Evolutionary conservation across 1,140 invertebrate species (phyloP).

Genomic region (Drosophila serrata): DNA sequence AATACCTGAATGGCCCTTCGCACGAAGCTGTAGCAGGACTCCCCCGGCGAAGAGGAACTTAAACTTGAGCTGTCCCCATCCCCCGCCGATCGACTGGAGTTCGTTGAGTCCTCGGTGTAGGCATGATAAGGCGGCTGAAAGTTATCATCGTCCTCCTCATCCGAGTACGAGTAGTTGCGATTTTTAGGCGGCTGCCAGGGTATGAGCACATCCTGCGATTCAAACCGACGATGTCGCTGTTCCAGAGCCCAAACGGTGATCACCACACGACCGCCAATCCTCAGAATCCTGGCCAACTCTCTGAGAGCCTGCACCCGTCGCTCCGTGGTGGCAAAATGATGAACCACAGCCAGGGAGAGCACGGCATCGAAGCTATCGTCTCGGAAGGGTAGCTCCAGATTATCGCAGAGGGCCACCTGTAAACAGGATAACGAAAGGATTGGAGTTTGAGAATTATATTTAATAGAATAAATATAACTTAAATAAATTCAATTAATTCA

Average conservation of each 20-base stretch:
- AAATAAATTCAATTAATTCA: not conserved
- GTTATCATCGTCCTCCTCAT: conserved; percentile 83
- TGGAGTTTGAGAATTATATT: not conserved
- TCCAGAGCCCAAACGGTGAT: conserved; percentile 99
- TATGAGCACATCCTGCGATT: conserved; percentile 94
- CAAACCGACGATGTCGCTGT: conserved; percentile 93
- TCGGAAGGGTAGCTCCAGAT: conserved; percentile 94
- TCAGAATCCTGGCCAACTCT: conserved; percentile 94
- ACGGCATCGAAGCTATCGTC: conserved; percentile 98
- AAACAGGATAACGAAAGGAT: not conserved
- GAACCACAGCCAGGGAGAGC: conserved; percentile 97
- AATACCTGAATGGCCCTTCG: conserved; percentile 93
- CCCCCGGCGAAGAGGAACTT: conserved; percentile 95
- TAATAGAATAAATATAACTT: too few relatives aligned
- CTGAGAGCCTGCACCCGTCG: conserved; percentile 93
- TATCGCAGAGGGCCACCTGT: conserved; percentile 95
- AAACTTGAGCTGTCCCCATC: conserved; percentile 89
- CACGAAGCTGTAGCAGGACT: conserved; percentile 97
- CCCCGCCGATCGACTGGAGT: conserved; percentile 85
- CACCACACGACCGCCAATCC: conserved; percentile 96
- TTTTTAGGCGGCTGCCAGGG: conserved; percentile 94
- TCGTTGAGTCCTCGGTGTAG: conserved; percentile 88
- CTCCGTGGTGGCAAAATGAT: conserved; percentile 97
- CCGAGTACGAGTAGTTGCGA: conserved; percentile 70
- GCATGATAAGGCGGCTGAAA: conserved; percentile 88